Percentiles rank a stretch among this genome's conserved stretches.
phyloP scores from a whole-genome alignment of 2,797 vertebrate species.

The Apogon hyalosoma region DNA sequence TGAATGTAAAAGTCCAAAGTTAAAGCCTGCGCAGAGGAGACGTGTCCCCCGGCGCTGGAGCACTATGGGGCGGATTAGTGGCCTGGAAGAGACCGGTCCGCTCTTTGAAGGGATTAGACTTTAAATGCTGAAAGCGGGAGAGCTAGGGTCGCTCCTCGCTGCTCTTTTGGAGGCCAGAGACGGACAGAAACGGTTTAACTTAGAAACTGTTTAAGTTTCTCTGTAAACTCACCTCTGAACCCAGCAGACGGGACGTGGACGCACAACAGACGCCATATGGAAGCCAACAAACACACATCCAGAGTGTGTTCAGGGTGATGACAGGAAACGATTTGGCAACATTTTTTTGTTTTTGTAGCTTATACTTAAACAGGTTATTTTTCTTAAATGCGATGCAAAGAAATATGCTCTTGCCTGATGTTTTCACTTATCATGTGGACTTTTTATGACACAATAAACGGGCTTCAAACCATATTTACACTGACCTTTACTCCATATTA shows the following conservation, averaged over 20 bases:
- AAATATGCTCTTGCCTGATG: too few species aligned
- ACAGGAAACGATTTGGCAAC: too few species aligned
- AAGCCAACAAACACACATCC: too few species aligned
- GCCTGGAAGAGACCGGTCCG: slow-evolving; percentile 68
- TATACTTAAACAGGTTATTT: too few species aligned
- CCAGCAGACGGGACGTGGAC: slow-evolving; percentile 56
- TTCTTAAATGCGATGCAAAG: too few species aligned
- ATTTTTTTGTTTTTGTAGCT: too few species aligned
- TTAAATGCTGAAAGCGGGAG: slow-evolving; percentile 63
- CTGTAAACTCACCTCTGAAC: slow-evolving; percentile 82
- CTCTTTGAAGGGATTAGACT: slow-evolving; percentile 82
- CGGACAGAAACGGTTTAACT: slow-evolving; percentile 64
- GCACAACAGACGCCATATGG: slow-evolving; percentile 41
- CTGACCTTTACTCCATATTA: too few species aligned
- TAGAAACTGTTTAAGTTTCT: slow-evolving; percentile 81
- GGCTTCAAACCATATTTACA: too few species aligned
- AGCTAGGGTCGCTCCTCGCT: slow-evolving; percentile 68
- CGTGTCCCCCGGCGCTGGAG: slow-evolving; percentile 66
- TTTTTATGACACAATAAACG: too few species aligned
- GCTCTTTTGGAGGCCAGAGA: slow-evolving; percentile 42
- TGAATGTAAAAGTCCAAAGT: slow-evolving; percentile 86
- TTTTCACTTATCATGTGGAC: too few species aligned
- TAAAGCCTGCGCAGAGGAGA: slow-evolving; percentile 75
- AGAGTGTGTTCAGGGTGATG: too few species aligned
- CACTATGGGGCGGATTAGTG: slow-evolving; percentile 82